Base-by-base conservation (phyloP, 2,797 vertebrate species). In the Spheniscus humboldti region DNA sequence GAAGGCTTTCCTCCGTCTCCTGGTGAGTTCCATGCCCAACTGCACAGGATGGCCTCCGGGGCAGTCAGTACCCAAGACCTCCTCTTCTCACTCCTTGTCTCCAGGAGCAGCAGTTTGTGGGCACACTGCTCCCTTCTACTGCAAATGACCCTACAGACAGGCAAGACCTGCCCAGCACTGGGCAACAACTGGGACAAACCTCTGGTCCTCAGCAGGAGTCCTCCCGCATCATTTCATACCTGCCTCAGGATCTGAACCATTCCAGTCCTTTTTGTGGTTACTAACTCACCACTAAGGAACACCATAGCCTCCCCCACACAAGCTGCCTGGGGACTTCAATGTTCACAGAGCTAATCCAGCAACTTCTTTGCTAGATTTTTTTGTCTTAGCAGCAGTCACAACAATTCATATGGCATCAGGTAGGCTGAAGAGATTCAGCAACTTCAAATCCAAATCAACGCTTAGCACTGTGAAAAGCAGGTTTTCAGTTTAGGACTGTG, bases 291-390 rank as follows among this genome's bases (percentile, higher is more conserved):
- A 10, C 6, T 17, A 24, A 48, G 48, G 66, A 47, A 41, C n/a
- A 41, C 22, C 2, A 0, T 4, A 37, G 5, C 50, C 33, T 57
- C 31, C 27, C 43, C 1, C 24, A 13, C 55, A n/a, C 13, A 47
- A 22, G 24, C 19, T 47, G 39, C 45, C 39, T 33, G 18, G 39
- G 18, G 43, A 79, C 10, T 79, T 67, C 14, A 8, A 3, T 3
- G 9, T 24, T 60, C 20, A 8, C 35, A 5, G 31, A 28, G 12
- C 6, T 41, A 52, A 77, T 22, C 41, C 35, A 64, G 30, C 16
- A 37, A 28, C 39, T 8, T 18, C 15, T 53, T 30, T 33, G 7
- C 39, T 28, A 23, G 53, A 41, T 52, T 13, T 74, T 69, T 47
- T 39, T 33, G 9, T 60, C 28, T 66, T 28, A 19, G 20, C 33